Conservation (phyloP, 2,888 invertebrate genomes). For the Dorcus parallelipipedus region DNA sequence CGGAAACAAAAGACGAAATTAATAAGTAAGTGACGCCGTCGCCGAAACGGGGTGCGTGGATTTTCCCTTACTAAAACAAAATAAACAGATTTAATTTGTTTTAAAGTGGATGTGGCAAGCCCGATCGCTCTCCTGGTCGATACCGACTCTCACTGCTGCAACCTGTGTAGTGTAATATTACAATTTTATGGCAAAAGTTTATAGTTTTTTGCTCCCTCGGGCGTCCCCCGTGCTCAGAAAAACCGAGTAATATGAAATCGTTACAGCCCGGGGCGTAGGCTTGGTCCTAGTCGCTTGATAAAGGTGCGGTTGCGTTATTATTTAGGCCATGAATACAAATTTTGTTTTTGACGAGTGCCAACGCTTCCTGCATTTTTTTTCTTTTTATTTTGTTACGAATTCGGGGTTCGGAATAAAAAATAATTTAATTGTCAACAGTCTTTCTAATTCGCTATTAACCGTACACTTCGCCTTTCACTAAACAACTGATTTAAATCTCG, state of each 20-base stretch:
- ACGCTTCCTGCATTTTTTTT: too few relatives aligned
- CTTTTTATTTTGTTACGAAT: too few relatives aligned
- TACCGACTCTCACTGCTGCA: background rate
- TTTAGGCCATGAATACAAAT: slow-evolving; percentile 5
- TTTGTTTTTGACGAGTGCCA: too few relatives aligned
- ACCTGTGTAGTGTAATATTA: slow-evolving; percentile 34
- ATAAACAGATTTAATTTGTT: too few relatives aligned
- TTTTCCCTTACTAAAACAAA: background rate
- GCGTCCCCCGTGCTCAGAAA: slow-evolving; percentile 19
- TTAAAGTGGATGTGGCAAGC: too few relatives aligned
- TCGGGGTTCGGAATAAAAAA: too few relatives aligned
- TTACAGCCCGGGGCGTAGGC: slow-evolving; percentile 25
- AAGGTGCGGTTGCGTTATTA: slow-evolving; percentile 24
- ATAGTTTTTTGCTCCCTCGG: slow-evolving; percentile 36
- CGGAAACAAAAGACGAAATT: too few relatives aligned
- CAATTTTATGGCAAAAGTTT: slow-evolving; percentile 42
- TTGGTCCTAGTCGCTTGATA: slow-evolving; percentile 16
- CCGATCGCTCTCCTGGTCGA: background rate
- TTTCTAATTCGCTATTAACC: too few relatives aligned
- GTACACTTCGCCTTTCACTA: too few relatives aligned
- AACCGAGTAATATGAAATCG: slow-evolving; percentile 34
- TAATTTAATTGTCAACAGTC: too few relatives aligned
- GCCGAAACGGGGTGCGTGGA: background rate
- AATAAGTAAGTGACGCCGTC: too few relatives aligned
- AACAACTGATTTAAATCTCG: too few relatives aligned